Base-by-base conservation (phyloP, 64 coral and sea anemone genomes). In the Montipora capricornis region DNA sequence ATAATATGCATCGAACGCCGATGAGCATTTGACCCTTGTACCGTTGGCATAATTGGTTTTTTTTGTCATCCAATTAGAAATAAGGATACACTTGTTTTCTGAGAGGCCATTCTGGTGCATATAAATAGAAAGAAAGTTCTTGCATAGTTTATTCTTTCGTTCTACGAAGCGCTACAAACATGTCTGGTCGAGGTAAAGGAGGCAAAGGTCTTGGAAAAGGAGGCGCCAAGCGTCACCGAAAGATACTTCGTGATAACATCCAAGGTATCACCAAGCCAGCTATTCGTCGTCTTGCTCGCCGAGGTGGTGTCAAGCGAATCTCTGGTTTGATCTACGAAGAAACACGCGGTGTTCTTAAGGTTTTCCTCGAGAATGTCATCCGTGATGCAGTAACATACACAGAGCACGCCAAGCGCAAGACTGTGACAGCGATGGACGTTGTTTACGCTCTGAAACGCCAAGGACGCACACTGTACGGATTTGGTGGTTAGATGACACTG, bases 211-310 rank as follows among this genome's bases (percentile, higher is more conserved):
- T 95, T 37, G 93, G 93, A 95, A 95, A 95, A 90, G 93, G 93
- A 95, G 93, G 93, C 73, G 93, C 93, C 57, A 95, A 95, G 93
- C 88, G 88, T 95, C 93, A 95, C 61, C 93, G 93, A 46, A 95
- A 95, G 81, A 95, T 95, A n/a, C 88, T 95, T 85, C 93, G 88
- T n/a, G 88, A 95, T 80, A 95, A 95, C 74, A 95, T 95, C 79
- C 93, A 95, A 74, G 93, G 88, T 62, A 95, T 95, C 88, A 90
- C 89, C 73, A 94, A 94, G 69, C 93, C 93, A 57, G 87, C 93
- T 2, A 90, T 94, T 61, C 87, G 93, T 90, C 88, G 87, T 84
- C 93, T 94, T 71, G 93, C 88, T 87, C 93, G 93, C 11, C 93
- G 80, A 84, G 93, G 93, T 61, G 93, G 93, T 90, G 93, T 94